Evolutionary conservation across 2,113 vertebrate genomes (phyloP).

Genomic region (Atractosteus spatula): DNA sequence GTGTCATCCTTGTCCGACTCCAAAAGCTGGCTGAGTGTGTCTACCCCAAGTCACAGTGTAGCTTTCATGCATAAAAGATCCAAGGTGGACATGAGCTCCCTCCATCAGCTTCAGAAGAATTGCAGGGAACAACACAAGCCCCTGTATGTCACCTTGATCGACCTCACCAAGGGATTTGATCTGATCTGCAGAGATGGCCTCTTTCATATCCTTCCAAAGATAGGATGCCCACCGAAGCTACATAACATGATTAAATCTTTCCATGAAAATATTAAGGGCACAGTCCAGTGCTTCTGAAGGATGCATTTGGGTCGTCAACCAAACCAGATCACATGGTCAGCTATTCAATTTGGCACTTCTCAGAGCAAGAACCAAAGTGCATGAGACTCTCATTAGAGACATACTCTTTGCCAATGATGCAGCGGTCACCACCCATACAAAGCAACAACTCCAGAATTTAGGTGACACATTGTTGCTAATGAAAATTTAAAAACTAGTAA

Average conservation of each 20-base stretch:
- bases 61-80: conserved; percentile 4
- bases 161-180: conserved; percentile 18
- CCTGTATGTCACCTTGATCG: conserved; percentile 13
- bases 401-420: neutral
- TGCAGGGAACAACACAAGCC: conserved; percentile 15
- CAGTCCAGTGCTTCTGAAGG: neutral
- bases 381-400: neutral
- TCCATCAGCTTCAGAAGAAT: neutral
- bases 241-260: conserved; percentile 13
- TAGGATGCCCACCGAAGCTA: neutral
- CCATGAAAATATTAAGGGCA: neutral
- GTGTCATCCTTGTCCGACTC: neutral
- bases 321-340: neutral
- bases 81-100: neutral
- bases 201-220: neutral
- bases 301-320: neutral
- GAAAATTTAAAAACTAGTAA: too few relatives aligned
- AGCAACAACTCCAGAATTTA: neutral
- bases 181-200: too few relatives aligned
- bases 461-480: too few relatives aligned
- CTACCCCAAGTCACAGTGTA: conserved; percentile 12
- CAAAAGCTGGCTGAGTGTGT: conserved; percentile 5
- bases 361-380: neutral
- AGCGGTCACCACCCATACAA: neutral
- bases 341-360: neutral